Evolutionary conservation across 2,888 invertebrate genomes (phyloP).

Genomic region (Ischnus inquisitorius): DNA sequence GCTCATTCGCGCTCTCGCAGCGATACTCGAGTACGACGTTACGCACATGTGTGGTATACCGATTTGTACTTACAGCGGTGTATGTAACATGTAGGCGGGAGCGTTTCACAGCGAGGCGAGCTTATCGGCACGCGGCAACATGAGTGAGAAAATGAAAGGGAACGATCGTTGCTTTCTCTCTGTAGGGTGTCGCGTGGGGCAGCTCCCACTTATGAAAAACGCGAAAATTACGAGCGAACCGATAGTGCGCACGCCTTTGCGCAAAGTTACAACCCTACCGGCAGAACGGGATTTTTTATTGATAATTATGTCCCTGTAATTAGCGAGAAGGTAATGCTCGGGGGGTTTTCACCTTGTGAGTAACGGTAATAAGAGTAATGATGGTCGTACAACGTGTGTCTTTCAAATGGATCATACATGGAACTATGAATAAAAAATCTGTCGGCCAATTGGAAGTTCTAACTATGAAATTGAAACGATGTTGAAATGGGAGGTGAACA

Average conservation of each 20-base stretch:
- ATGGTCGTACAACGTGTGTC: neutral
- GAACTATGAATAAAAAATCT: neutral
- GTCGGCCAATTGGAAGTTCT: neutral
- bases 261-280: conserved; percentile 29
- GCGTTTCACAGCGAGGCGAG: conserved; percentile 46
- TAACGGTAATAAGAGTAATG: neutral
- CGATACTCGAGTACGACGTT: conserved; percentile 41
- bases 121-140: conserved; percentile 58
- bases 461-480: too few relatives aligned
- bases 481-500: too few relatives aligned
- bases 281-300: conserved; percentile 50
- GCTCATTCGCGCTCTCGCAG: conserved; percentile 44
- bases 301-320: conserved; percentile 65
- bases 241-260: conserved; percentile 56
- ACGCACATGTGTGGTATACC: conserved; percentile 43
- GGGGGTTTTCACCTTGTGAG: neutral
- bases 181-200: neutral
- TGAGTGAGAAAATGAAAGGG: conserved; percentile 46
- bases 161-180: conserved; percentile 32
- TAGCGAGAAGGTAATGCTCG: conserved; percentile 44
- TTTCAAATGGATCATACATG: neutral
- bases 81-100: conserved; percentile 59
- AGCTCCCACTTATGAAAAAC: conserved; percentile 65
- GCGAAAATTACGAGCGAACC: conserved; percentile 63
- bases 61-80: conserved; percentile 4